Evolutionary conservation across 2,113 vertebrate genomes (phyloP), one percentile per base, ranked within the genome.

Genomic region (Aegithalos caudatus): DNA sequence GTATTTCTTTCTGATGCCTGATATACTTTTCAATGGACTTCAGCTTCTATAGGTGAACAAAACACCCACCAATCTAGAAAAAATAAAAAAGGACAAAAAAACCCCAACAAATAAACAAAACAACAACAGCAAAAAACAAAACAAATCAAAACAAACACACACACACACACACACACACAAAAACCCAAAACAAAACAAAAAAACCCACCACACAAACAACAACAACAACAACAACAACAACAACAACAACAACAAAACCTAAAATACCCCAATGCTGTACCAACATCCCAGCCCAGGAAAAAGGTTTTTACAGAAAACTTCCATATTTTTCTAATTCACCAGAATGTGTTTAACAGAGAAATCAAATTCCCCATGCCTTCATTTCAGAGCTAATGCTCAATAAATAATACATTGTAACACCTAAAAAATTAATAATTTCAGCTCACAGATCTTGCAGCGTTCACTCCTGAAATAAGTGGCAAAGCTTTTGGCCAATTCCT

Each of bases 381-480:
- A 42, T 81, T 90, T 92, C 35, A 66, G 11, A 70, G 42, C 7
- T 28, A 66, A n/a, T 1, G 1, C 12, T 77, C 9, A 28, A 66
- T 83, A 92, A 90, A 90, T 88, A 93, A 92, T 58, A 62, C 10
- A 90, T 61, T 1, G 0, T 18, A 71, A 88, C 40, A 78, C 14
- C 64, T 92, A 48, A 94, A 96, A 96, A 70, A 81, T 37, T 88
- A 82, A 77, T 81, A 92, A 71, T 88, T 81, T 9, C 35, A 66
- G 16, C 37, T 82, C 11, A 60, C 28, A 53, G 50, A 35, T 29
- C 66, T 77, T 51, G 20, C 35, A 60, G 27, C 15, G 19, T 56
- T 90, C 10, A 6, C 29, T 88, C 47, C 20, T 51, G 71, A 90
- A 54, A 73, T 20, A n/a, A 6, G 21, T 28, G 13, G 7, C 16